These are phyloP conservation scores for Drosophila navojoa DNA, from an alignment of 1,140 invertebrate species.

Conservation along the genomic window DNA sequence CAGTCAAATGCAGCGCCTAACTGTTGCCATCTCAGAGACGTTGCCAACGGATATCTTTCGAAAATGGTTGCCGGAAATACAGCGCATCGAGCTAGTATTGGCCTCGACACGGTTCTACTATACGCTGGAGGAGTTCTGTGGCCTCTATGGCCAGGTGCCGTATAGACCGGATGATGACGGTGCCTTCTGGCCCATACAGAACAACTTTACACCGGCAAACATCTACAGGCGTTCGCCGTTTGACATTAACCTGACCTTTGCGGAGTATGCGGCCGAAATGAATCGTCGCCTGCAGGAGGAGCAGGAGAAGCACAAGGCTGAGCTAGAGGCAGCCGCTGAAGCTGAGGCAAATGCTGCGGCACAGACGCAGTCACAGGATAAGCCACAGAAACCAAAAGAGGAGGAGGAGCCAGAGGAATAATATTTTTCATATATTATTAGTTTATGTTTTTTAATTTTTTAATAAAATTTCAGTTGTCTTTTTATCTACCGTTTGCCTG, in stretches of 20 bases:
- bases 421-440: not conserved
- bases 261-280: conserved; percentile 56
- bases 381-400: not conserved
- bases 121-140: conserved; percentile 44
- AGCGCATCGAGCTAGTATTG: conserved; percentile 75
- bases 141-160: conserved; percentile 52
- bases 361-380: not conserved
- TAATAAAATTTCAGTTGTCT: conserved; percentile 3
- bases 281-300: conserved; percentile 22
- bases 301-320: conserved; percentile 15
- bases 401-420: not conserved
- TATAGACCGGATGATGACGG: conserved; percentile 56
- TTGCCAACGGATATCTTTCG: conserved; percentile 49
- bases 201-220: conserved; percentile 63
- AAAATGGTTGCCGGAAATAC: conserved; percentile 66
- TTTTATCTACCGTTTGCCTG: conserved; percentile 45
- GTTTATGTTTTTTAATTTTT: not conserved
- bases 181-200: conserved; percentile 67
- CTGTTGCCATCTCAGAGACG: not conserved
- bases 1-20: not conserved
- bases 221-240: conserved; percentile 66
- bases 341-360: not conserved
- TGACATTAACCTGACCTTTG: conserved; percentile 74
- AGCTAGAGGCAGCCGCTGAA: conserved; percentile 20
- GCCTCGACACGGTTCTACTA: conserved; percentile 65